These are phyloP conservation scores for Cyphomyrus discorhynchus DNA, from an alignment of 2,113 vertebrate species.

Conservation along the genomic window DNA sequence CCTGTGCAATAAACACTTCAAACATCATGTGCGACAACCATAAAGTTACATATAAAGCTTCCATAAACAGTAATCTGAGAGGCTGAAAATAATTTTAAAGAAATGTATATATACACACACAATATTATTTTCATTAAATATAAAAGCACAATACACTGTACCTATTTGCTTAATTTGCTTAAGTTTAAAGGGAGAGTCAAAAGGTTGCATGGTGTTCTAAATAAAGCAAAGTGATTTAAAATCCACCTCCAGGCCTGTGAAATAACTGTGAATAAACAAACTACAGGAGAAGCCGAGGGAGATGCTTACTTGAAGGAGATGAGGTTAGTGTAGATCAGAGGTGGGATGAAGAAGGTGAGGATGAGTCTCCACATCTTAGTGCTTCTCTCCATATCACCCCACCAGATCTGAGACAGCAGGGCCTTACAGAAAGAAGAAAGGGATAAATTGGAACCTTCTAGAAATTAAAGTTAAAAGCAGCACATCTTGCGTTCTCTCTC, in stretches of 20 bases:
- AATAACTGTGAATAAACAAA: neutral
- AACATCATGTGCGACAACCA: no score
- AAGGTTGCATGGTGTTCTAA: neutral
- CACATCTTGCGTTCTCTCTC: neutral
- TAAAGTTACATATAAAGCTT: neutral
- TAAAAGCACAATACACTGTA: neutral
- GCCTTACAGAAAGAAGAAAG: constrained; percentile 46
- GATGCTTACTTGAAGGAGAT: constrained; percentile 69
- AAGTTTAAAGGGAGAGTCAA: neutral
- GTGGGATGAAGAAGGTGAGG: constrained; percentile 70
- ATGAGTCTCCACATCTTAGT: constrained; percentile 72
- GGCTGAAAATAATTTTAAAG: neutral
- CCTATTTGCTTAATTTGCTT: neutral
- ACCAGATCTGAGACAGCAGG: constrained; percentile 84
- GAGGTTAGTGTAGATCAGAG: constrained; percentile 71
- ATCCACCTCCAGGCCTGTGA: neutral
- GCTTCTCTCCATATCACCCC: constrained; percentile 76
- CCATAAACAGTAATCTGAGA: neutral
- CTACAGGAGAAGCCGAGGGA: neutral
- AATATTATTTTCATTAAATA: neutral
- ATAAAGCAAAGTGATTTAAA: neutral
- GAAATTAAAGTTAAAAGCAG: neutral
- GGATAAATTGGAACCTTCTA: neutral
- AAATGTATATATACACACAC: neutral
- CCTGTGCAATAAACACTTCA: no score